Percentiles rank a stretch among this genome's conserved stretches.
Evolutionary conservation across 2,113 vertebrate genomes (phyloP).

Genomic region (Boulengerochromis microlepis): DNA sequence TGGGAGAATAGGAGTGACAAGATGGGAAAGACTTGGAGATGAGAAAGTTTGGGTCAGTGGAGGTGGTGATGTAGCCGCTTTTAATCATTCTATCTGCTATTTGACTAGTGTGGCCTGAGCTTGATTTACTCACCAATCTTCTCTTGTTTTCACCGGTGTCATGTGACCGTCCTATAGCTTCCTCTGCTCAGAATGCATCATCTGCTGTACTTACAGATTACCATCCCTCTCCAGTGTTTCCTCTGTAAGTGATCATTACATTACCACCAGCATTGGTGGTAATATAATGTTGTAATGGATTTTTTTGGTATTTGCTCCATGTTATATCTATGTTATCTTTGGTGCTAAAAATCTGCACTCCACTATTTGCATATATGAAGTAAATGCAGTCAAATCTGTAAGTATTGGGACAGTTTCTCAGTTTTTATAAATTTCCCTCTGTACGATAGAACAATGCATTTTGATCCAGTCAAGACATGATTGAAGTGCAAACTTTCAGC

Average conservation of each 20-base stretch:
- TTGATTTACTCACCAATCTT: neutral
- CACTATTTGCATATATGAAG: neutral
- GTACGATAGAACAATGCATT: neutral
- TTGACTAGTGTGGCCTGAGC: constrained; percentile 43
- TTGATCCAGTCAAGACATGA: neutral
- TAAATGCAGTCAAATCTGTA: neutral
- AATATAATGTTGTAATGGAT: neutral
- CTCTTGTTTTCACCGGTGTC: neutral
- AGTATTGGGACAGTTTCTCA: neutral
- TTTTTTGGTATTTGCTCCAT: neutral
- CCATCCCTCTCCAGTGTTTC: neutral
- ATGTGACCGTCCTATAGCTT: neutral
- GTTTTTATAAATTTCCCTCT: neutral
- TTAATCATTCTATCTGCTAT: constrained; percentile 60
- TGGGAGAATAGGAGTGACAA: constrained; percentile 10
- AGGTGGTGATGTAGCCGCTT: constrained; percentile 39
- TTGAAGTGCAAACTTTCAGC: neutral
- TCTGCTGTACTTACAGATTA: neutral
- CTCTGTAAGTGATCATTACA: neutral
- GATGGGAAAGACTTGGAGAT: neutral
- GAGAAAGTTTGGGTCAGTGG: neutral
- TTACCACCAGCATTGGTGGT: neutral
- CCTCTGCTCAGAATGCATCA: neutral
- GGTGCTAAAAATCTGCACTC: neutral
- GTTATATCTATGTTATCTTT: neutral